A percentile compares a stretch with the other conserved stretches of the same genome.
Evolutionary conservation across 1,140 invertebrate species (phyloP).

Genomic region (Polypedilum pembai): DNA sequence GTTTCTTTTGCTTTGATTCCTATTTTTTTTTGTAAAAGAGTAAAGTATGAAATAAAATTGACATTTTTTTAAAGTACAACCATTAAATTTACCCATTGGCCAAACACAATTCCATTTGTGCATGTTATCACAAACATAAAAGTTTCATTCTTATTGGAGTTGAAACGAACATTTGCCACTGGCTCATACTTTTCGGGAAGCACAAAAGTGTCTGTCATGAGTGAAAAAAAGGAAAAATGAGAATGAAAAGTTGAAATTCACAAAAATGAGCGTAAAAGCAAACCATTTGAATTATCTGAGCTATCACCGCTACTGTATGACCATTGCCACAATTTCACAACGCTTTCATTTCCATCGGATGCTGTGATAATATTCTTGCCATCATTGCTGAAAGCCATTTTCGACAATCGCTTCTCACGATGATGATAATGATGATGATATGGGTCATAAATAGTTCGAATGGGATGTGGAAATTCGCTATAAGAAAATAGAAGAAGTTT

Average conservation of each 20-base stretch:
- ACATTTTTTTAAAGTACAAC: too few species aligned
- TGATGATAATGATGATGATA: constrained; percentile 1
- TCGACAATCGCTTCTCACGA: neutral
- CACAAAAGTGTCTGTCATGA: neutral
- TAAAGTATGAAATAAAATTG: too few species aligned
- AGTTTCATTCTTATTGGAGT: neutral
- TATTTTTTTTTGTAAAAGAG: too few species aligned
- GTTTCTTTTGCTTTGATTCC: neutral
- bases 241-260: neutral
- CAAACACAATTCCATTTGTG: constrained; percentile 21
- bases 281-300: constrained; percentile 1
- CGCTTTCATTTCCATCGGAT: constrained; percentile 21
- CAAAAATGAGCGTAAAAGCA: too few species aligned
- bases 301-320: neutral
- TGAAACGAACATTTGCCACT: neutral
- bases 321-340: constrained; percentile 16
- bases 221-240: neutral
- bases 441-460: constrained; percentile 18
- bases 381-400: neutral
- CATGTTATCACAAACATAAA: neutral
- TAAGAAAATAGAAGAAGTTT: neutral
- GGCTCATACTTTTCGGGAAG: constrained; percentile 10
- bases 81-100: constrained; percentile 1
- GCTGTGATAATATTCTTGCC: constrained; percentile 2
- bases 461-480: constrained; percentile 9